Base-by-base conservation (phyloP, 1,140 invertebrate species). In the Nephila pilipes region DNA sequence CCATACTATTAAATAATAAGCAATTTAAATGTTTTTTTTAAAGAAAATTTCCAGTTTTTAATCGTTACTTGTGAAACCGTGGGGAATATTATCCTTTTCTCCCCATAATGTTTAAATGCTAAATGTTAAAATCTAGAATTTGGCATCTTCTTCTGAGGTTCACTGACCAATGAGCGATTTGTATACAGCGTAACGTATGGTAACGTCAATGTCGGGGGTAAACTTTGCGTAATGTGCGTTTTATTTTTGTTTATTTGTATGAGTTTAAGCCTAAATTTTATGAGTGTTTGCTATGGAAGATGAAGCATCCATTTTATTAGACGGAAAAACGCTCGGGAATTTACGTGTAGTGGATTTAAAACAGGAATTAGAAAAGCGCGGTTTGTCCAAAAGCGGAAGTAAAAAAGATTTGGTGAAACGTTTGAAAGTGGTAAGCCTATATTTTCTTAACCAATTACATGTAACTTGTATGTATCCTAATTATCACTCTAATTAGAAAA, bases 321-420 rank as follows among this genome's bases (percentile, higher is more conserved):
- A 94, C n/a, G 95, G 95, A 16, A 95, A 94, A 94, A 94, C 93
- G 2, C 91, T 96, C 54, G 94, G 94, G 12, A 95, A 96, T 92
- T 95, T 97, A 60, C 95, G 96, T 83, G 96, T 97, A 65, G 95
- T 96, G 75, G 96, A 97, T 95, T 94, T 97, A 38, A 96, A 96
- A 94, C 94, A 95, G 69, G 96, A 97, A 94, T 94, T 97, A 87
- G 96, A 96, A 92, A 96, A 96, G 94, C 95, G 96, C 54, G 95
- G 95, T 32, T 94, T 97, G 22, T 96, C 96, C 87, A 96, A 96
- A 94, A 95, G 95, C 58, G 96, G 96, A 29, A 95, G 96, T 46
- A 97, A 97, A 94, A 96, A 96, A 90, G 96, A 96, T 55, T 94
- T 97, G 14, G 94, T 95, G 14, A 96, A 96, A 94, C 94, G 96